Conservation (phyloP, 2,888 invertebrate species). For the Brachynemurus nebulosus region DNA sequence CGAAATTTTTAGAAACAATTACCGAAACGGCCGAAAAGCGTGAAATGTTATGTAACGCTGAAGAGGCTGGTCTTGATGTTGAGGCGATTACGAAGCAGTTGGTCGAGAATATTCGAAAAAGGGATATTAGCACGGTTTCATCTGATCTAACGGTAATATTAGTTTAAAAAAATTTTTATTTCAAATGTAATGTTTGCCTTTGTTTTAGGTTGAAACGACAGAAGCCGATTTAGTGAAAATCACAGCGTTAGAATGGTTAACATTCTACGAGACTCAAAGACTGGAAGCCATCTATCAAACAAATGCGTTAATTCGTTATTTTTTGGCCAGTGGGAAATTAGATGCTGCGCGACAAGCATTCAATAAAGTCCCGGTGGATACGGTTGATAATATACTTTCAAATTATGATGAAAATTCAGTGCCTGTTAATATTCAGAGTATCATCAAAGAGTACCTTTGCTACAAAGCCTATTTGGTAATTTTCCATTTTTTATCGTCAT, state of each 20-base stretch:
- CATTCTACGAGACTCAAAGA: conserved; percentile 62
- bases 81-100: conserved; percentile 70
- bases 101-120: conserved; percentile 57
- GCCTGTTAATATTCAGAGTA: conserved; percentile 34
- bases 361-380: conserved; percentile 52
- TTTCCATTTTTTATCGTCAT: no score
- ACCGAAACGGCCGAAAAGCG: conserved; percentile 47
- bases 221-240: conserved; percentile 59
- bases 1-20: conserved; percentile 55
- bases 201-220: conserved; percentile 34
- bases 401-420: conserved; percentile 33
- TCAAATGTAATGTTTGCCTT: background rate
- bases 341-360: conserved; percentile 70
- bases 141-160: conserved; percentile 26
- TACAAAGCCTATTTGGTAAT: conserved; percentile 75
- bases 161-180: background rate
- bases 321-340: conserved; percentile 66
- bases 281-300: conserved; percentile 73
- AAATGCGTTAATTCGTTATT: conserved; percentile 78
- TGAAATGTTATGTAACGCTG: conserved; percentile 53
- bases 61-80: conserved; percentile 66
- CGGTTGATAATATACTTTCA: conserved; percentile 41
- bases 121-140: conserved; percentile 18
- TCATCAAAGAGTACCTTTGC: conserved; percentile 72
- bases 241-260: conserved; percentile 73